phyloP scores from a whole-genome alignment of 2,113 vertebrate species.

The Mus spicilegus region DNA sequence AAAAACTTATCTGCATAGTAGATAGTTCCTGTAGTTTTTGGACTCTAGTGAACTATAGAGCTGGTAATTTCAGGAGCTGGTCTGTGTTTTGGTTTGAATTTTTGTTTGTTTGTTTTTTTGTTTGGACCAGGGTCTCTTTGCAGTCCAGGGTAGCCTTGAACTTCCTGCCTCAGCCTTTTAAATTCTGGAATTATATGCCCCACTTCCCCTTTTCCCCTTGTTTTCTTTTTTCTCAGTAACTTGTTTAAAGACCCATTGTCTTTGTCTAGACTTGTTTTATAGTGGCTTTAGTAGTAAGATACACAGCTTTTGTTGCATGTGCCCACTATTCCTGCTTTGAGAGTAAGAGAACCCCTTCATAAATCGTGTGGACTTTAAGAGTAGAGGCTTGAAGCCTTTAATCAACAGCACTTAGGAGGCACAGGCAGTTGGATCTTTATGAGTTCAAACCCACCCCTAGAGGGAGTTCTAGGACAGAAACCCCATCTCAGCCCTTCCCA shows the following conservation, averaged over 20 bases:
- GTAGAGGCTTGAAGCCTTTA: background rate
- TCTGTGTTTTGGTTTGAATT: background rate
- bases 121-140: background rate
- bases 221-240: background rate
- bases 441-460: background rate
- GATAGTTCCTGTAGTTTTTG: background rate
- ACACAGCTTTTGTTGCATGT: background rate
- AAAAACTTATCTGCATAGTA: background rate
- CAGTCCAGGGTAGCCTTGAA: background rate
- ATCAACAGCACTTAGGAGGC: background rate
- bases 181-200: background rate
- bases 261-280: background rate
- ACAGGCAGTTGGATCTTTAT: background rate
- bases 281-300: background rate
- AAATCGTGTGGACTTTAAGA: background rate
- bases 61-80: slow-evolving; percentile 1
- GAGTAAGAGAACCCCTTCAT: background rate
- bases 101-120: background rate
- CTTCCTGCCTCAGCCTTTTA: background rate
- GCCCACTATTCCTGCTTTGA: background rate
- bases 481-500: background rate
- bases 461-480: background rate
- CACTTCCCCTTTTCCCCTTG: background rate
- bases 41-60: background rate
- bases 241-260: background rate